Conservation (phyloP, 2,888 invertebrate species). For the Acleris sparsana region DNA sequence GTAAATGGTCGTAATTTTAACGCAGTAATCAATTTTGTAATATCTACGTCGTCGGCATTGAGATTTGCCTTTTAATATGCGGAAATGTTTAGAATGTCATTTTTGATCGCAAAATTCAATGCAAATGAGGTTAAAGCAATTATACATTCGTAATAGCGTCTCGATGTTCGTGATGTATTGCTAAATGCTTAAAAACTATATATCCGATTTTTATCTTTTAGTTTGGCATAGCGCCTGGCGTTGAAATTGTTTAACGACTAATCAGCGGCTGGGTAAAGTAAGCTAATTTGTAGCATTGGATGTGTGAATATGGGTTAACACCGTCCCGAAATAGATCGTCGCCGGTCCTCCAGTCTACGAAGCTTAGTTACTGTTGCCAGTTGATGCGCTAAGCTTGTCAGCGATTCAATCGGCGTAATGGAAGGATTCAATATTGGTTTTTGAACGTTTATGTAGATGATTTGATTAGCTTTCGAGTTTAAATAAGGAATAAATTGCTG, state of each 20-base stretch:
- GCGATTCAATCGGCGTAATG: neutral
- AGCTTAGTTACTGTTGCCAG: conserved; percentile 12
- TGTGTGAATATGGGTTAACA: conserved; percentile 71
- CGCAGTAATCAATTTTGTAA: neutral
- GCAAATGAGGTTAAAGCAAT: conserved; percentile 9
- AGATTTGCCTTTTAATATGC: neutral
- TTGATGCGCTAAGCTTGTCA: conserved; percentile 5
- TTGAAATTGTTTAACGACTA: conserved; percentile 48
- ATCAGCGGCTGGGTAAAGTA: conserved; percentile 53
- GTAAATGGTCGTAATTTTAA: conserved; percentile 5
- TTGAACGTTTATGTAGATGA: neutral
- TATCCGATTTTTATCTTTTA: conserved; percentile 28
- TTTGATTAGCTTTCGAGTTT: neutral
- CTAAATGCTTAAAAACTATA: conserved; percentile 21
- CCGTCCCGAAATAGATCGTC: conserved; percentile 69
- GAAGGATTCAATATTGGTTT: neutral
- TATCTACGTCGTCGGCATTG: neutral
- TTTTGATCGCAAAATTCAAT: conserved; percentile 14
- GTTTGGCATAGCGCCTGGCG: conserved; percentile 40
- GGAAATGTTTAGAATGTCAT: conserved; percentile 7
- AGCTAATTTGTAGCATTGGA: conserved; percentile 66
- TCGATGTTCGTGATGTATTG: conserved; percentile 14
- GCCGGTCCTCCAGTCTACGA: conserved; percentile 45
- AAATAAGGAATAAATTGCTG: neutral
- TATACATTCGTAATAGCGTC: conserved; percentile 8